Evolutionary conservation across 2,888 invertebrate species (phyloP).

Genomic region (Dryadula phaetusa): DNA sequence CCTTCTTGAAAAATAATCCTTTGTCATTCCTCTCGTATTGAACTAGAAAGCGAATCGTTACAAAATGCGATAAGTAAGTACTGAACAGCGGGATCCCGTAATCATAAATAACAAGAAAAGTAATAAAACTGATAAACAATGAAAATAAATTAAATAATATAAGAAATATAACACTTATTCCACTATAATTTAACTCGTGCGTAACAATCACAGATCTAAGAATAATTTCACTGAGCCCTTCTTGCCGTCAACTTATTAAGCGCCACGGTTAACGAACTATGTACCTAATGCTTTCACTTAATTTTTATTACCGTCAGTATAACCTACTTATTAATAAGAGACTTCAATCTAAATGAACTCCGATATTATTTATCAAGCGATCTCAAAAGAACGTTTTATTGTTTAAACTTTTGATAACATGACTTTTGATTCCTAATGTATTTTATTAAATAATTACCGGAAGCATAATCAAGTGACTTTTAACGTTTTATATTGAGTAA

Average conservation of each 20-base stretch:
- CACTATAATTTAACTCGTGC: constrained; percentile 62
- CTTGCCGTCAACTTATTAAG: constrained; percentile 24
- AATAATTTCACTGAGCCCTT: constrained; percentile 32
- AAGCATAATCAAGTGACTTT: constrained; percentile 4
- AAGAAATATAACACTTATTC: constrained; percentile 41
- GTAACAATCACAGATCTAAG: constrained; percentile 58
- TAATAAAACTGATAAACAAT: neutral
- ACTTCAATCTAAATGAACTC: constrained; percentile 47
- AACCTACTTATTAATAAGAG: constrained; percentile 24
- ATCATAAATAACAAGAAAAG: neutral
- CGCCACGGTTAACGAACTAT: constrained; percentile 33
- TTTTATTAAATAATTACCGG: constrained; percentile 15
- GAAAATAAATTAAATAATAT: neutral
- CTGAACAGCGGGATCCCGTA: neutral
- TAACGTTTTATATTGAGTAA: neutral
- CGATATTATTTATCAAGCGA: neutral
- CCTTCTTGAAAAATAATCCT: no score
- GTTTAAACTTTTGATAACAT: neutral
- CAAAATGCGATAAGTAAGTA: neutral
- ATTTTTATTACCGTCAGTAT: constrained; percentile 16
- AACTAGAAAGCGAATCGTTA: neutral
- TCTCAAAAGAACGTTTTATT: neutral
- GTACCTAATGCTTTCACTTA: constrained; percentile 38
- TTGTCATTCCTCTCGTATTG: no score
- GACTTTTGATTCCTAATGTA: constrained; percentile 3